Percentiles rank a stretch among this genome's conserved stretches.
phyloP scores from a whole-genome alignment of 2,797 vertebrate genomes.

The Fratercula arctica region DNA sequence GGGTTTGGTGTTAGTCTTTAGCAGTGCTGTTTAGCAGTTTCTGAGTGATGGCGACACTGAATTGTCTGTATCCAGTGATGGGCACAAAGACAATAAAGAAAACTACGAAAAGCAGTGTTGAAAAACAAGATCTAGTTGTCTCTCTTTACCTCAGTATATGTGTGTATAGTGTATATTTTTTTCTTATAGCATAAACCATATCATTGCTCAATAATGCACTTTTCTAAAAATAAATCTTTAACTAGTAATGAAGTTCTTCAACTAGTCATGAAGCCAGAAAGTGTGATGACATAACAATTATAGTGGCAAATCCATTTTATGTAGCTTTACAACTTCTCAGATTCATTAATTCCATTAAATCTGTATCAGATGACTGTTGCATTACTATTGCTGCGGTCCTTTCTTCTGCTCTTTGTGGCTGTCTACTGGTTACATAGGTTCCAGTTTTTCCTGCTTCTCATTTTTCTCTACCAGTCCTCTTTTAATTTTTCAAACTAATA shows the following conservation, averaged over 20 bases:
- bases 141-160: neutral
- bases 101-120: neutral
- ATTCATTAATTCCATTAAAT: neutral
- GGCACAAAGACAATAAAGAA: neutral
- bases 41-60: neutral
- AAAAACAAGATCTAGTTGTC: neutral
- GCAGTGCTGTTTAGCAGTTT: neutral
- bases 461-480: neutral
- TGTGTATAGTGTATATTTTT: neutral
- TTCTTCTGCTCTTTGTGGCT: neutral
- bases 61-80: neutral
- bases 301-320: neutral
- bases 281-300: neutral
- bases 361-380: neutral
- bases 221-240: neutral
- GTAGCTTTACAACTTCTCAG: neutral
- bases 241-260: neutral
- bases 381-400: neutral
- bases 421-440: neutral
- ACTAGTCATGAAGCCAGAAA: neutral
- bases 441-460: neutral
- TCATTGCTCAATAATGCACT: neutral
- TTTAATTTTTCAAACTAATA: neutral
- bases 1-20: neutral
- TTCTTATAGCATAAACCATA: neutral